A percentile compares a stretch with the other conserved stretches of the same genome.
Conservation (phyloP, 1,140 invertebrate genomes). For the Magallana ariakensis region DNA sequence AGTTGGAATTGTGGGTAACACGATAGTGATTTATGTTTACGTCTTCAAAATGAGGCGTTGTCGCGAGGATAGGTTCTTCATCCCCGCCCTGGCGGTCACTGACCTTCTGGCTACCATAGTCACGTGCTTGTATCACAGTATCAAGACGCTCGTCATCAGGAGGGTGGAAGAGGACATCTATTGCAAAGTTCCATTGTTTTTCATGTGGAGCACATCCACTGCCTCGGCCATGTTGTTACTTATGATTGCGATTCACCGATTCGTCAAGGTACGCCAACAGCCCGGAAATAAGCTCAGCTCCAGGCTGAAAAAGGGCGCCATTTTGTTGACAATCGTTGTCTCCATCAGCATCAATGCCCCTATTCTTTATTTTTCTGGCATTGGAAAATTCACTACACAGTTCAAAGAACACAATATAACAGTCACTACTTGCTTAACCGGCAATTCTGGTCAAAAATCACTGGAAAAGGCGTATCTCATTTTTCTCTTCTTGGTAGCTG, state of each 20-base stretch:
- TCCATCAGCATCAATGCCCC: neutral
- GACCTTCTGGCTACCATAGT: slow-evolving; percentile 46
- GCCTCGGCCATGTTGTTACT: slow-evolving; percentile 22
- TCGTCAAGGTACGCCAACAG: slow-evolving; percentile 24
- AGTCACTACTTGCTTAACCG: neutral
- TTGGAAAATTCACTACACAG: neutral
- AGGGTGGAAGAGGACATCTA: neutral
- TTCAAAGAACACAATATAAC: neutral
- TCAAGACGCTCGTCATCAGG: neutral
- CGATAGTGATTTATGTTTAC: slow-evolving; percentile 48
- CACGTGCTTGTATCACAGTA: slow-evolving; percentile 27
- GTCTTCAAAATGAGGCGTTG: slow-evolving; percentile 48
- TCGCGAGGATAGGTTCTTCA: slow-evolving; percentile 52
- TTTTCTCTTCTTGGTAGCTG: slow-evolving; percentile 11
- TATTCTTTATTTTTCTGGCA: neutral
- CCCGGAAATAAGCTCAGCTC: neutral
- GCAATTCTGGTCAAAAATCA: neutral
- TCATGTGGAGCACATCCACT: slow-evolving; percentile 6
- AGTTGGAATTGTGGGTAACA: slow-evolving; percentile 52
- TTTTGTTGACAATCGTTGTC: slow-evolving; percentile 21
- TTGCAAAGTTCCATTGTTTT: slow-evolving; percentile 29
- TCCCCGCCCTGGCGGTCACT: slow-evolving; percentile 47
- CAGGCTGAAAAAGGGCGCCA: slow-evolving; percentile 4
- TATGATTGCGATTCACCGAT: slow-evolving; percentile 24
- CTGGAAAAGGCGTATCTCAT: neutral